Percentiles rank a stretch among this genome's conserved stretches.
Conservation (phyloP, 2,888 invertebrate genomes). For the Antheraea yamamai region DNA sequence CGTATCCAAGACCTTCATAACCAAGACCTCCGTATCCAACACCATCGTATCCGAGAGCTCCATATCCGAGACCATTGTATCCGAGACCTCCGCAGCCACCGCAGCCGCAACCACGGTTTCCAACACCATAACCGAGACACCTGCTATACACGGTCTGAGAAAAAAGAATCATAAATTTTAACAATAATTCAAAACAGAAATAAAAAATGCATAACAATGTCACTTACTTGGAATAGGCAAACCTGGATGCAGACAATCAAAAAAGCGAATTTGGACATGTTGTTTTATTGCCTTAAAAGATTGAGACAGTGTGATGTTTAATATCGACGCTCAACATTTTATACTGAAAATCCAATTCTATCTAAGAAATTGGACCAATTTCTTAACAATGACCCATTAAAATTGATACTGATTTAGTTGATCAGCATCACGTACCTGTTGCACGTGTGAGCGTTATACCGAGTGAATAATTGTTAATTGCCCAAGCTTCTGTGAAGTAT, state of each 20-base stretch:
- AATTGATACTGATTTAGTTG: too few species aligned
- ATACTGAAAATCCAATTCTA: not conserved
- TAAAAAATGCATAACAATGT: too few species aligned
- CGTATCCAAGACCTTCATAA: slow-evolving; percentile 18
- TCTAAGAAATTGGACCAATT: too few species aligned
- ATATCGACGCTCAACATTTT: not conserved
- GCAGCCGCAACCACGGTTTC: slow-evolving; percentile 29
- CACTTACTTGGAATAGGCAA: slow-evolving; percentile 45
- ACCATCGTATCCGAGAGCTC: slow-evolving; percentile 19
- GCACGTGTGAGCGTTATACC: too few species aligned
- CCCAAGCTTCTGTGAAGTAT: too few species aligned
- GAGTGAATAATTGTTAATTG: too few species aligned
- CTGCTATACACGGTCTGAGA: slow-evolving; percentile 15
- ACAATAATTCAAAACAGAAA: too few species aligned
- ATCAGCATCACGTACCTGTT: too few species aligned
- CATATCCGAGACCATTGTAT: too few species aligned
- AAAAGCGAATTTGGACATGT: slow-evolving; percentile 43
- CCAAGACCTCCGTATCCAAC: slow-evolving; percentile 14
- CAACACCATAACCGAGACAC: slow-evolving; percentile 21
- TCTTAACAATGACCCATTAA: too few species aligned
- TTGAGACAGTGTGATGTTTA: not conserved
- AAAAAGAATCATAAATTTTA: not conserved
- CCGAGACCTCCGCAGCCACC: slow-evolving; percentile 15
- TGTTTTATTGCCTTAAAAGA: slow-evolving; percentile 13
- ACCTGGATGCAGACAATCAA: slow-evolving; percentile 45